Conservation (phyloP, 2,888 invertebrate species). For the Gymnosoma rotundatum region DNA sequence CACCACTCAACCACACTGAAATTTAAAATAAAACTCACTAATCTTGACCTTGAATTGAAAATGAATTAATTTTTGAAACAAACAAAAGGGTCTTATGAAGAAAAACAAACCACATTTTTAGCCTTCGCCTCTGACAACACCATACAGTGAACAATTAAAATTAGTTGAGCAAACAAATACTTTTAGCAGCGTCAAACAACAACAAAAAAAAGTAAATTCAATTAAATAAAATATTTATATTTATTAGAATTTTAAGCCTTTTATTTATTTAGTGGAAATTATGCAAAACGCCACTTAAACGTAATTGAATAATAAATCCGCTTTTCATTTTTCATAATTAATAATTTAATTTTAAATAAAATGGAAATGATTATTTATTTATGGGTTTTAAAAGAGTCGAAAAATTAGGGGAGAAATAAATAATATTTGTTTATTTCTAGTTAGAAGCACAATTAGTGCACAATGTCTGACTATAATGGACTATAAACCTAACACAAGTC, state of each 20-base stretch:
- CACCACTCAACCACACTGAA: slow-evolving; percentile 71
- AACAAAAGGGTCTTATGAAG: slow-evolving; percentile 6
- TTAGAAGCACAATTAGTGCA: too few relatives aligned
- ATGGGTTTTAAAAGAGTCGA: too few relatives aligned
- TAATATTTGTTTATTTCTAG: too few relatives aligned
- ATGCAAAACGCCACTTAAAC: neutral
- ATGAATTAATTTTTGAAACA: slow-evolving; percentile 28
- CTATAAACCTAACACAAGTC: too few relatives aligned
- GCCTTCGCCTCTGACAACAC: neutral
- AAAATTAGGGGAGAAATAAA: too few relatives aligned
- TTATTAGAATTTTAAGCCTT: slow-evolving; percentile 19
- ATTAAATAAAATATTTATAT: slow-evolving; percentile 22
- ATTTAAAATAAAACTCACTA: slow-evolving; percentile 27
- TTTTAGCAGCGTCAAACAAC: neutral
- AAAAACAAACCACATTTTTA: slow-evolving; percentile 23
- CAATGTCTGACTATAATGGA: too few relatives aligned
- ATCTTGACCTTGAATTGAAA: slow-evolving; percentile 57
- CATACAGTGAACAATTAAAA: slow-evolving; percentile 4
- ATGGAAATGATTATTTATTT: neutral
- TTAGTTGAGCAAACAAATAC: slow-evolving; percentile 12
- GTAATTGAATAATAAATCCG: neutral
- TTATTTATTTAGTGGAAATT: neutral
- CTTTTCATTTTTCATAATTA: neutral
- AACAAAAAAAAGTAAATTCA: too few relatives aligned
- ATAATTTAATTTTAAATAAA: slow-evolving; percentile 18